These are phyloP conservation scores for Agrochola litura DNA, from an alignment of 2,888 invertebrate species.

Conservation along the genomic window DNA sequence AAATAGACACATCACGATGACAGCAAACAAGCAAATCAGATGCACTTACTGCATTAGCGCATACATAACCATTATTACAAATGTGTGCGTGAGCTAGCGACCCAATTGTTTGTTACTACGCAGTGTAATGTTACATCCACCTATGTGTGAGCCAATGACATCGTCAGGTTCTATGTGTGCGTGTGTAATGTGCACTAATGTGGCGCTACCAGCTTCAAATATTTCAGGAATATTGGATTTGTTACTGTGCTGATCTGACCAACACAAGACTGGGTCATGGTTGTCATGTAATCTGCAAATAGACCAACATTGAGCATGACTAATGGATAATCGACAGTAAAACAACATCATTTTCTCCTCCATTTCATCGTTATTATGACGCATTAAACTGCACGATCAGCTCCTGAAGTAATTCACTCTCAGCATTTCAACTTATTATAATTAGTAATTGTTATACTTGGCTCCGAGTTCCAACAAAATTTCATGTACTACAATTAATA, in stretches of 20 bases:
- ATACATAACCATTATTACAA: conserved; percentile 41
- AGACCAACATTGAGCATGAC: conserved; percentile 15
- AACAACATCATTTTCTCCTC: conserved; percentile 14
- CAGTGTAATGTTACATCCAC: conserved; percentile 23
- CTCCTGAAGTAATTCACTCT: conserved; percentile 20
- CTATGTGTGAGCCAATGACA: conserved; percentile 49
- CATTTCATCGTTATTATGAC: conserved; percentile 7
- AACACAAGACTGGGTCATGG: conserved; percentile 48
- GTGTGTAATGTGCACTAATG: conserved; percentile 41
- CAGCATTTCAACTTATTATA: conserved; percentile 24
- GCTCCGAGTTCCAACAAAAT: conserved; percentile 26
- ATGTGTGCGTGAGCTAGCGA: conserved; percentile 47
- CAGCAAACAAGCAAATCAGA: conserved; percentile 56
- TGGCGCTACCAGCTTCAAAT: conserved; percentile 37
- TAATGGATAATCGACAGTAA: conserved; percentile 37
- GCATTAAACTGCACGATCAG: neutral
- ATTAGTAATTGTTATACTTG: conserved; percentile 40
- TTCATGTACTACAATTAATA: conserved; percentile 36
- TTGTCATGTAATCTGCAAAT: conserved; percentile 33
- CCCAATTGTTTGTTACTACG: conserved; percentile 59
- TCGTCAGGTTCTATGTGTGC: conserved; percentile 29
- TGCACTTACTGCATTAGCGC: conserved; percentile 51
- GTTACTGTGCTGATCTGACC: conserved; percentile 26
- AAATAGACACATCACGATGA: conserved; percentile 54
- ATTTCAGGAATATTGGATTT: conserved; percentile 53